Conservation (phyloP, 2,888 invertebrate genomes). For the Hoplodrina ambigua region DNA sequence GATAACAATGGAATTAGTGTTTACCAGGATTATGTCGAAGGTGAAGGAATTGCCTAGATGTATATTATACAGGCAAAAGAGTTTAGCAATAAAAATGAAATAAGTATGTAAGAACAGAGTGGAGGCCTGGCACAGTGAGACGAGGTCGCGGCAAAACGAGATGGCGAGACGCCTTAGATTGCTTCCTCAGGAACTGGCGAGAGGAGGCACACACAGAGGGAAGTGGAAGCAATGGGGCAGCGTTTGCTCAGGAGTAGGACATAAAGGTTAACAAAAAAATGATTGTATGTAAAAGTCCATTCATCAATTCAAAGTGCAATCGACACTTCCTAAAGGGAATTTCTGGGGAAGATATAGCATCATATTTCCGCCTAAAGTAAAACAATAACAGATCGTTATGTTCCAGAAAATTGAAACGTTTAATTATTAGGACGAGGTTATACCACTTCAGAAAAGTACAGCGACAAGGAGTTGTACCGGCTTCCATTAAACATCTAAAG, state of each 20-base stretch:
- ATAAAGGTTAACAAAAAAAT: too few species aligned
- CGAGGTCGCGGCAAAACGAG: too few species aligned
- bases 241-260: too few species aligned
- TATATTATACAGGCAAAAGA: slow-evolving; percentile 13
- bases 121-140: too few species aligned
- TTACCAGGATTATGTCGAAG: slow-evolving; percentile 16
- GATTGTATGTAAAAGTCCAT: slow-evolving; percentile 5
- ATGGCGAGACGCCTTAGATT: too few species aligned
- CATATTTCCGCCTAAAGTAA: neutral
- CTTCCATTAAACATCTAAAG: neutral
- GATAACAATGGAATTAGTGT: slow-evolving; percentile 36
- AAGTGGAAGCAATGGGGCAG: too few species aligned
- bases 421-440: neutral
- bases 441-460: neutral
- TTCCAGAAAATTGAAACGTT: neutral
- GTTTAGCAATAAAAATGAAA: neutral
- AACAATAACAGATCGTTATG: neutral
- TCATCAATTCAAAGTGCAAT: slow-evolving; percentile 1
- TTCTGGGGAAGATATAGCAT: neutral
- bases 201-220: too few species aligned
- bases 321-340: neutral
- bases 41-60: slow-evolving; percentile 18
- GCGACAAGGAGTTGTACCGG: neutral
- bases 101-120: neutral
- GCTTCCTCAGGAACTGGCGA: too few species aligned